Evolutionary conservation across 2,797 vertebrate species (phyloP).

Genomic region (Psittacula echo): DNA sequence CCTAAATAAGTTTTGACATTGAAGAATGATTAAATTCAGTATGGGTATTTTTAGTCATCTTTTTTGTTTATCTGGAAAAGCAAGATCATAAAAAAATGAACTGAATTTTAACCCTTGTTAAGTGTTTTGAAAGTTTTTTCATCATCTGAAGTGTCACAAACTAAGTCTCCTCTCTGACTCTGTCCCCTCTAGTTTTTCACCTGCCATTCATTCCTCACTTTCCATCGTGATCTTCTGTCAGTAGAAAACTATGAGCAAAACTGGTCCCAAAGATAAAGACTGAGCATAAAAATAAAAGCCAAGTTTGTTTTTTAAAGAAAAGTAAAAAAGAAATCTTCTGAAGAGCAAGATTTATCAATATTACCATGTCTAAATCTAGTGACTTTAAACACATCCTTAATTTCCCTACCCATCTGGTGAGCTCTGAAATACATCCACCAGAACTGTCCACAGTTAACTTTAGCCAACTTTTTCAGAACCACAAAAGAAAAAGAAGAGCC

Average conservation of each 20-base stretch:
- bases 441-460: not conserved
- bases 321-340: not conserved
- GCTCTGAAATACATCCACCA: not conserved
- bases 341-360: fast-evolving
- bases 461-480: not conserved
- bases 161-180: not conserved
- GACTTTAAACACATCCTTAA: not conserved
- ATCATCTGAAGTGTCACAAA: not conserved
- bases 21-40: not conserved
- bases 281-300: not conserved
- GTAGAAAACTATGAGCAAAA: not conserved
- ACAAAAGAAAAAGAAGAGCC: fast-evolving
- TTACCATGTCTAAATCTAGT: not conserved
- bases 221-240: not conserved
- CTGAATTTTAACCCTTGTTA: not conserved
- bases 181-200: not conserved
- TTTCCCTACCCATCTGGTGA: not conserved
- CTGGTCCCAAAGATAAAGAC: not conserved
- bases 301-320: not conserved
- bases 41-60: not conserved
- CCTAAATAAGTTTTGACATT: not conserved
- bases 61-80: not conserved
- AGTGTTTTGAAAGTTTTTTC: not conserved
- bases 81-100: not conserved
- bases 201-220: not conserved